Evolutionary conservation across 2,113 vertebrate species (phyloP).

Genomic region (Odontophorus gujanensis): DNA sequence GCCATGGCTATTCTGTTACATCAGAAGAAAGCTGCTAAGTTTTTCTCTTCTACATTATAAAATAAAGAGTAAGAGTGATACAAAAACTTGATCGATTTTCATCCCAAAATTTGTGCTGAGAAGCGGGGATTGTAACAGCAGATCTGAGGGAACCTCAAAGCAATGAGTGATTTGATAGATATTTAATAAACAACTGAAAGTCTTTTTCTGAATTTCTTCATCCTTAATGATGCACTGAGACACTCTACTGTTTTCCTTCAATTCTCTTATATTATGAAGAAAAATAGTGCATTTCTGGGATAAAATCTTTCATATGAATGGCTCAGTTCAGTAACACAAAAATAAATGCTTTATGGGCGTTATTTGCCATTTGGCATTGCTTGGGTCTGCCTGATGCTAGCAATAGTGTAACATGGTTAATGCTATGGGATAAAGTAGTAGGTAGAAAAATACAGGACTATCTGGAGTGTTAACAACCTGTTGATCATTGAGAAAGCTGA

Average conservation of each 20-base stretch:
- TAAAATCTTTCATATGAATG: not conserved
- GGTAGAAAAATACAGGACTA: not conserved
- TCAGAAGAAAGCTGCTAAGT: not conserved
- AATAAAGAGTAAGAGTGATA: not conserved
- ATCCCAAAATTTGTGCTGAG: not conserved
- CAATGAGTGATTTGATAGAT: not conserved
- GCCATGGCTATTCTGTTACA: not conserved
- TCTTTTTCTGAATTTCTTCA: not conserved
- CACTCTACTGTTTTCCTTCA: not conserved
- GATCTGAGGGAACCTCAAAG: not conserved
- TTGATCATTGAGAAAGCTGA: not conserved
- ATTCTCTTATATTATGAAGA: not conserved
- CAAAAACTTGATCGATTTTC: not conserved
- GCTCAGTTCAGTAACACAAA: not conserved
- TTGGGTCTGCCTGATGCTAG: not conserved
- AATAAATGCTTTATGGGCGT: not conserved
- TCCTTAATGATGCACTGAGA: not conserved
- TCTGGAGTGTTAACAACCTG: not conserved
- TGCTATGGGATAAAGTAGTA: too few species aligned
- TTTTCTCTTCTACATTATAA: not conserved
- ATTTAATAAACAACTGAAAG: not conserved
- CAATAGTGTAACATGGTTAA: accelerated
- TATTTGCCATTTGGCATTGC: too few species aligned
- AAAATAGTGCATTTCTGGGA: not conserved
- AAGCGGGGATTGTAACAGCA: not conserved